Evolutionary conservation across 1,140 invertebrate genomes (phyloP), one percentile per base, ranked within the genome.

Genomic region (Belonocnema kinseyi): DNA sequence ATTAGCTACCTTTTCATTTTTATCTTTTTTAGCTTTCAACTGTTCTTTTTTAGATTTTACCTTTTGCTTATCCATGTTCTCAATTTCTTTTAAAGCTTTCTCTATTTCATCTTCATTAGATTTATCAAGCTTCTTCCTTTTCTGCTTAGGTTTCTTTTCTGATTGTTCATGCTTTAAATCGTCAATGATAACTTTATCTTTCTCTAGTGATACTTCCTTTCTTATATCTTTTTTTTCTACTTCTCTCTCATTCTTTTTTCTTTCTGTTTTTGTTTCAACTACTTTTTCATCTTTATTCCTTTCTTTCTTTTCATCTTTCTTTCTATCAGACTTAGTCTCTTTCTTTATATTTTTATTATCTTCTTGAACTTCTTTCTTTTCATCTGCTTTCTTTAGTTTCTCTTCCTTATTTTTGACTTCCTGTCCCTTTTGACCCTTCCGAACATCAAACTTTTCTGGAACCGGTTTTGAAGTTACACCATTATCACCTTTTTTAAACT

Each of bases 51-150:
- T 61, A 50, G 3, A 11, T 52, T 82, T 76, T 66, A 81, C 86
- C 75, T 89, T 89, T 50, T 80, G 87, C 74, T 92, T 92, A 77
- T 92, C 90, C 90, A 93, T 90, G 76, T 88, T 85, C 61, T 92
- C 92, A 58, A 93, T 93, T 85, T 94, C 93, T 85, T 91, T 92
- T 16, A 93, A 85, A 74, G 92, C 93, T 85, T 92, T 93, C 82
- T 94, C 94, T 80, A 94, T 93, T 82, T 94, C 93, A 83, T 94
- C 92, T 72, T 92, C 92, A 4, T 87, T 77, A 51, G 80, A 78
- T 75, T 90, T 86, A 78, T 90, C 91, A 26, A 77, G 56, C 77
- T 90, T 93, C 82, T 92, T 93, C 82, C 92, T 93, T 79, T 91
- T 91, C 70, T 90, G 84, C 74, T 88, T 92, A 13, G 87, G 86